These are phyloP conservation scores for Hyalella azteca DNA, from an alignment of 2,888 invertebrate species.

Conservation along the genomic window DNA sequence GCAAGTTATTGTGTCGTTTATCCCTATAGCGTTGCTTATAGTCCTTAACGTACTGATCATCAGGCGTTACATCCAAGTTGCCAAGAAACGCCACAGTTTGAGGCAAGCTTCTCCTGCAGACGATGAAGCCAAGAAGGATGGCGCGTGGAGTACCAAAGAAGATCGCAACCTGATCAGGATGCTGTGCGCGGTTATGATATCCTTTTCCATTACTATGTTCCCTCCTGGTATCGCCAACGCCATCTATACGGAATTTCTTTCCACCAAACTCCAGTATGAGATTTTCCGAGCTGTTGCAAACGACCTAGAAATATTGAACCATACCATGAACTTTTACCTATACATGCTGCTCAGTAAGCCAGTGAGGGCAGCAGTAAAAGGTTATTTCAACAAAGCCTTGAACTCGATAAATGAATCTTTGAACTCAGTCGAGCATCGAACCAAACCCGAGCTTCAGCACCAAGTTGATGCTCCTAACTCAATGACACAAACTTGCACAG, in stretches of 20 bases:
- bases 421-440: too few species aligned
- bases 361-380: constrained; percentile 42
- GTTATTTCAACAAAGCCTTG: not conserved
- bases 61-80: not conserved
- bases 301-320: constrained; percentile 65
- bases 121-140: not conserved
- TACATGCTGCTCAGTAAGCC: constrained; percentile 64
- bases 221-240: constrained; percentile 65
- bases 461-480: too few species aligned
- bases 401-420: too few species aligned
- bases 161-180: constrained; percentile 65
- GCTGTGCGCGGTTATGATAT: constrained; percentile 65
- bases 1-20: constrained; percentile 64
- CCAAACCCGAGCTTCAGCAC: too few species aligned
- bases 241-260: constrained; percentile 63
- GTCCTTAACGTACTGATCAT: constrained; percentile 60
- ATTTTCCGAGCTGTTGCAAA: constrained; percentile 66
- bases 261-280: constrained; percentile 61
- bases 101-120: not conserved
- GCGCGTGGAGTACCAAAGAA: constrained; percentile 62
- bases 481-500: too few species aligned
- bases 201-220: constrained; percentile 66
- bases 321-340: constrained; percentile 67
- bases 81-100: not conserved
- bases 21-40: constrained; percentile 65